A percentile compares a stretch with the other conserved stretches of the same genome.
These are phyloP conservation scores for Carettochelys insculpta DNA, from an alignment of 2,113 vertebrate species.

Conservation along the genomic window DNA sequence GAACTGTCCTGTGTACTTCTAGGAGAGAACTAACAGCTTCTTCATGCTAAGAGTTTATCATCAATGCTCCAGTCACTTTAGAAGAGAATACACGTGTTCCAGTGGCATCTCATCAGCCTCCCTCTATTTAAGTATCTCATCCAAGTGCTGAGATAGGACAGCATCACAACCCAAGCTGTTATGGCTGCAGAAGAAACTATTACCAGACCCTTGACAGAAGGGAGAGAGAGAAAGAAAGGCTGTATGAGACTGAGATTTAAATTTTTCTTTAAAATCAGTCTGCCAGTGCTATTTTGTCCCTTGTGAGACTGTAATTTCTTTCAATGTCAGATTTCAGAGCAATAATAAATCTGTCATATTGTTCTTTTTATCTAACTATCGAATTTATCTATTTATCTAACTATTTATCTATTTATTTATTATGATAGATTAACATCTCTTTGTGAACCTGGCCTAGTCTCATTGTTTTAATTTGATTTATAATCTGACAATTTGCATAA, in stretches of 20 bases:
- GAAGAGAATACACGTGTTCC: not conserved
- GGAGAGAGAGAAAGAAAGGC: not conserved
- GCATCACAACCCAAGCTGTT: not conserved
- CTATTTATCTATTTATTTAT: conserved; percentile 70
- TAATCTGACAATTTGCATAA: conserved; percentile 66
- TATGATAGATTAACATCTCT: conserved; percentile 58
- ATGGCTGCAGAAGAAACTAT: not conserved
- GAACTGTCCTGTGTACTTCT: not conserved
- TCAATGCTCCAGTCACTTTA: not conserved
- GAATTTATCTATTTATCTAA: too few species aligned
- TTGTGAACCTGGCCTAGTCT: conserved; percentile 61
- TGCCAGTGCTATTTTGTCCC: not conserved
- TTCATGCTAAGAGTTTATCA: not conserved
- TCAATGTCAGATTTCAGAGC: not conserved
- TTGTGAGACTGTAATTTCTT: not conserved
- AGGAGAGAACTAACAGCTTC: not conserved
- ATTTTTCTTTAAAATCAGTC: not conserved
- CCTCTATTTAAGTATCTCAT: not conserved
- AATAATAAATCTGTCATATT: conserved; percentile 39
- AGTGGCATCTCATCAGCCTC: not conserved
- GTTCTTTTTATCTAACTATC: conserved; percentile 48
- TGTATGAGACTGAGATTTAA: not conserved
- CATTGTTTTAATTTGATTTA: conserved; percentile 37
- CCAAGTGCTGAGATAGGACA: not conserved
- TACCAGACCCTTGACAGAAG: too few species aligned